Evolutionary conservation across 2,888 invertebrate species (phyloP), one percentile per base, ranked within the genome.

Genomic region (Dione juno): DNA sequence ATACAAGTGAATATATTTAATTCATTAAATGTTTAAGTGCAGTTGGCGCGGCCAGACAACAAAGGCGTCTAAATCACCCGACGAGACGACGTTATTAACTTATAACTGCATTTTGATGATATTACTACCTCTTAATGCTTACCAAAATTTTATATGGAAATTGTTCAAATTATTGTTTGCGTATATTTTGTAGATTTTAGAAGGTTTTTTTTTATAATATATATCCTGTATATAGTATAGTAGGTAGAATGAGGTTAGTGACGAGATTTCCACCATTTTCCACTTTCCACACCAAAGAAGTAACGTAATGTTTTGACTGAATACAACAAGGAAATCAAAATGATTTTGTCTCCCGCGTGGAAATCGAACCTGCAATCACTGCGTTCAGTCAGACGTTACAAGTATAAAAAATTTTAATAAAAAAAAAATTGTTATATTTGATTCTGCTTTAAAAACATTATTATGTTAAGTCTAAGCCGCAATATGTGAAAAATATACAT

Each of bases 21-120:
- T 71, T 74, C 67, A 71, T 71, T 72, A 74, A 70, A 70, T 64
- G 73, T 77, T 75, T 75, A 74, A 74, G 75, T 72, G 72, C 74
- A 72, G 72, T 70, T 78, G 80, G 78, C 77, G 78, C 77, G 75
- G 66, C 79, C 83, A 84, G 84, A 84, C 84, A 85, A 84, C 84
- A 84, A 85, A 84, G 84, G 76, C 77, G 75, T 53, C 77, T 84
- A 84, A 83, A 84, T 84, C 84, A 82, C 76, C 74, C 77, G 84
- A 69, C 82, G 79, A 78, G 82, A 81, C 83, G 77, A 43, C 53
- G 72, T 74, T 77, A 74, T 75, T 75, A 73, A 66, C 72, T 50
- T 71, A 76, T 73, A 73, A 76, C 69, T 68, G 67, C 72, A 70
- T 68, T 72, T 70, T 61, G 72, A 72, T 70, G 63, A 40, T 66